phyloP scores from a whole-genome alignment of 2,888 invertebrate species.

The Strigamia transsilvanica region DNA sequence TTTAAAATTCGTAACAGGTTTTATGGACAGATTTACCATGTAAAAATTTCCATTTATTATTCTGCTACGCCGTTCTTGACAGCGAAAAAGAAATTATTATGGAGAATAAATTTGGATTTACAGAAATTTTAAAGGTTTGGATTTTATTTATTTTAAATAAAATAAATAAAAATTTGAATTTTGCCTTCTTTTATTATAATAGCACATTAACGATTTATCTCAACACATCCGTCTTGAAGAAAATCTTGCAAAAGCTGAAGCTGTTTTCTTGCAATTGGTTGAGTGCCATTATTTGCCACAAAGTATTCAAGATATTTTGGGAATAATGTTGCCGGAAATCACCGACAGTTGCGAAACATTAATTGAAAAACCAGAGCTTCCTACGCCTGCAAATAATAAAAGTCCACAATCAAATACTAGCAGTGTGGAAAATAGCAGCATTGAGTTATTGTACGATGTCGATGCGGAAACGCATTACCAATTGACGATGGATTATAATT shows the following conservation, averaged over 20 bases:
- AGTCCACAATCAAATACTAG: conserved; percentile 50
- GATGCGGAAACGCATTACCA: conserved; percentile 26
- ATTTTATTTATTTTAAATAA: background rate
- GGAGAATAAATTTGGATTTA: conserved; percentile 90
- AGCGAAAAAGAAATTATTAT: conserved; percentile 87
- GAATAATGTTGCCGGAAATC: background rate
- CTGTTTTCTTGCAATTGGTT: conserved; percentile 52
- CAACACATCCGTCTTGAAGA: conserved; percentile 53
- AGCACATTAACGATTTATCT: conserved; percentile 55
- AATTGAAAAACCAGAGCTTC: background rate
- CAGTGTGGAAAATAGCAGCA: conserved; percentile 49
- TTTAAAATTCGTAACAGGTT: conserved; percentile 62
- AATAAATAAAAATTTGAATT: background rate
- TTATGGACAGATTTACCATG: conserved; percentile 95
- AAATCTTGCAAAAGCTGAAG: conserved; percentile 54
- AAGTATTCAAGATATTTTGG: conserved; percentile 44
- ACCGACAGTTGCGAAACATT: background rate
- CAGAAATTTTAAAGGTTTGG: conserved; percentile 89
- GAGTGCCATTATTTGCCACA: conserved; percentile 25
- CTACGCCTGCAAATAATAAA: background rate
- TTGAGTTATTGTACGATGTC: conserved; percentile 40
- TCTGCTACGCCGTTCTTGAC: conserved; percentile 92
- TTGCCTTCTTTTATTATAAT: background rate
- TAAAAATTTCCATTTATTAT: conserved; percentile 91
- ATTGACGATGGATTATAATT: conserved; percentile 8